Base-by-base conservation (phyloP, 2,113 vertebrate genomes). In the Ceyx melanurus region DNA sequence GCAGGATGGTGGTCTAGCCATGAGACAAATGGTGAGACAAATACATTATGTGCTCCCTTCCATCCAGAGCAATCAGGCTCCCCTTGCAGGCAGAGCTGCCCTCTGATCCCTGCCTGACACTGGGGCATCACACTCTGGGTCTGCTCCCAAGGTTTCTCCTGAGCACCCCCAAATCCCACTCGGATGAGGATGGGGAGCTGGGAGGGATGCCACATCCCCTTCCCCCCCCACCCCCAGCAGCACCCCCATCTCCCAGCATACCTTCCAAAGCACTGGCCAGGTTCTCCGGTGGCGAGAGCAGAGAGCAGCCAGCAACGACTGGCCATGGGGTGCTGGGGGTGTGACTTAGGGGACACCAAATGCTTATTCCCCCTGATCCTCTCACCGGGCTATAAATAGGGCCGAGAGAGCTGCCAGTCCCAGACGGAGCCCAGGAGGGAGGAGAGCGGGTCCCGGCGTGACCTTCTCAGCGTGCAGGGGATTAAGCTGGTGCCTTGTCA, bases 281-380 rank as follows among this genome's bases (percentile, higher is more conserved):
- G 53, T 10, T 56, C 29, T 33, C 17, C 2, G 0, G 12, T 1
- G 0, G 42, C 0, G 2, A 48, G 56, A 45, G 45, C 31, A 72
- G 33, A 40, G 35, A 28, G 31, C 76, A 77, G 76, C 0, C 2
- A 54, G 66, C 62, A 15, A 4, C 1, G 4, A 9, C 21, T 19
- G 45, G 11, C 54, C 50, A 14, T 11, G 45, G 16, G 50, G 61
- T 64, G 31, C 4, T 0, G 40, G 64, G 26, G 35, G 25, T 21
- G 70, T 12, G 76, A 75, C 48, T 68, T 72, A 45, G 51, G 65
- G 50, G 45, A 51, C 37, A 25, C 81, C 20, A 45, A 46, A 15
- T 7, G 68, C 89, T 96, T 85, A 96, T 94, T 88, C 80, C 19
- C 45, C 76, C 81, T 93, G 92, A 96, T 95, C 86, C 89, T 93